Base-by-base conservation (phyloP, 2,888 invertebrate species). In the Plagiodera versicolora region DNA sequence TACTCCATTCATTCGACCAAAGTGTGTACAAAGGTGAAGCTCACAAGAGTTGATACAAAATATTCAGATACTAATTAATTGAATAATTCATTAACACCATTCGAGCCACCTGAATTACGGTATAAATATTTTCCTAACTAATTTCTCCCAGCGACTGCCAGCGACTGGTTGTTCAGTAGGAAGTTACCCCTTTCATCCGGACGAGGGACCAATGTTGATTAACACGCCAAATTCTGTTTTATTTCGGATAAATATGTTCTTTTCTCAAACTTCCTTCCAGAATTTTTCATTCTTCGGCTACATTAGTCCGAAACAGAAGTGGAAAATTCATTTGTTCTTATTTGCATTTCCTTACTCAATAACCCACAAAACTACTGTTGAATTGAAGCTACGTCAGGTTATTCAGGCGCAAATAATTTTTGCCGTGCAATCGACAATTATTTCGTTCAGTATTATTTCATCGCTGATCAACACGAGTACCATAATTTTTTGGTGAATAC, bases 111-210 rank as follows among this genome's bases (percentile, higher is more conserved):
- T 16, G 24, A 70, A 70, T 71, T 70, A 67, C 61, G 63, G 64
- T 63, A 69, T 72, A 72, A 72, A 72, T 72, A 72, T 72, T 72
- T 71, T 69, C 64, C 61, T 64, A 68, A 67, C 63, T 66, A 72
- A 71, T 71, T 71, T 71, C 63, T 63, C 56, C 60, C 53, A 24
- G 18, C 35, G 53, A 44, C 14, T 24, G 53, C n/a, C n/a, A n/a
- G n/a, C n/a, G n/a, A n/a, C n/a, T n/a, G n/a, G n/a, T n/a, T n/a
- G 70, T 67, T 66, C 65, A 63, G 47, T 54, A 58, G 62, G 58
- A 64, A 57, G 61, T 60, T 61, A 63, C 59, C 58, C 63, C 46
- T 53, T 44, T 53, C 52, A 52, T 39, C 28, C 44, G 44, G 20
- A 53, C 24, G 44, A 44, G 53, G 28, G 35, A n/a, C 44, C 53